Evolutionary conservation across 2,797 vertebrate genomes (phyloP), one percentile per base, ranked within the genome.

Genomic region (Danio choprae): DNA sequence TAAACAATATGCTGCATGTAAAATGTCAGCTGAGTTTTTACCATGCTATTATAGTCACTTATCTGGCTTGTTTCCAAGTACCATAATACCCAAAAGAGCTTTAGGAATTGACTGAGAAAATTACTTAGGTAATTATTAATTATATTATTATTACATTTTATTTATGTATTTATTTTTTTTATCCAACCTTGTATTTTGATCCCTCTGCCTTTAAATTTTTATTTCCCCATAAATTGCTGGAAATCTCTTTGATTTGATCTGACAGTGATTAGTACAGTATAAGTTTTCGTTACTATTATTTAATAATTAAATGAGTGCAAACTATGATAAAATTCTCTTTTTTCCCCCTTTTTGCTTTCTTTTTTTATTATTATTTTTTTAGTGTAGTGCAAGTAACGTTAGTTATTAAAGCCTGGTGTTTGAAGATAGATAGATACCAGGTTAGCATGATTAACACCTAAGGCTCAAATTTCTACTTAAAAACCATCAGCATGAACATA

Each of bases 81-180:
- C 76, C 83, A 86, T 93, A 94, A 93, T 94, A 86, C 78, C 86
- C 87, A 85, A 88, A 86, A 83, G 87, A 89, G 85, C 29, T 56
- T 93, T 91, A 88, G 88, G 86, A 90, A 88, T 86, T 91, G 85
- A 92, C 90, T 91, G 88, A 88, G 82, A 87, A 88, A 48, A 91
- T 92, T 91, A 90, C 29, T 85, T 84, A 87, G n/a, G 77, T 87
- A 82, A 88, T 89, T 90, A 91, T 87, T 90, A 13, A 0, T 85
- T 85, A 81, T 84, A 86, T 89, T 74, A 78, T 65, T 85, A 74
- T 59, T 86, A 87, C 87, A 90, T 88, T 75, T 86, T 87, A 94
- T 92, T 86, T 88, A 84, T 86, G 87, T 90, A 87, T 86, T 83
- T 72, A 46, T 65, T 77, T 51, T 56, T 62, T n/a, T n/a, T 29